Evolutionary conservation across 1,140 invertebrate genomes (phyloP).

Genomic region (Tenebrio molitor): DNA sequence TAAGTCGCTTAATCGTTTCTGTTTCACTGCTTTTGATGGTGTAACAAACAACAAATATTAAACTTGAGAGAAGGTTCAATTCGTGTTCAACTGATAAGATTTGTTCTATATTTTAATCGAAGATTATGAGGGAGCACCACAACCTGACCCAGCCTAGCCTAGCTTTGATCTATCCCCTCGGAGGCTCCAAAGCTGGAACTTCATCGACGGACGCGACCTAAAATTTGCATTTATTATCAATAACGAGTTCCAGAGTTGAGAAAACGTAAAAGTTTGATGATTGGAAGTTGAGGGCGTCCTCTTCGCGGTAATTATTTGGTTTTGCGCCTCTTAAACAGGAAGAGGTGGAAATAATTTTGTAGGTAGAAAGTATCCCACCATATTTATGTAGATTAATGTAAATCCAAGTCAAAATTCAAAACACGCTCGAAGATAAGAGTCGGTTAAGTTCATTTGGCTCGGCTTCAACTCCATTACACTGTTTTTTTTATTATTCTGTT

Average conservation of each 20-base stretch:
- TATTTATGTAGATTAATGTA: constrained; percentile 46
- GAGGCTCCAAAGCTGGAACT: neutral
- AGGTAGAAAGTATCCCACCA: constrained; percentile 36
- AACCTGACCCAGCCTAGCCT: too few species aligned
- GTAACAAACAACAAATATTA: too few species aligned
- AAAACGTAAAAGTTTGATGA: too few species aligned
- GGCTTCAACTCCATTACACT: constrained; percentile 42
- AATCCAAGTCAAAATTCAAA: constrained; percentile 44
- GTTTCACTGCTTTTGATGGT: too few species aligned
- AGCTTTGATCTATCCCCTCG: too few species aligned
- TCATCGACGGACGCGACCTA: neutral
- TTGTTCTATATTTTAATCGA: too few species aligned
- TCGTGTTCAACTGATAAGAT: too few species aligned
- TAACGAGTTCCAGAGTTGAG: neutral
- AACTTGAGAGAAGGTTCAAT: too few species aligned
- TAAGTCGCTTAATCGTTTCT: too few species aligned
- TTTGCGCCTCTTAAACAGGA: constrained; percentile 19
- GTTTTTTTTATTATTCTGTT: constrained; percentile 30
- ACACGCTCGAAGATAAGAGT: constrained; percentile 45
- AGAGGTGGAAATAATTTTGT: constrained; percentile 29
- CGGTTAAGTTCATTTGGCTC: constrained; percentile 42
- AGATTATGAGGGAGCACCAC: too few species aligned
- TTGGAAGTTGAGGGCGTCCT: neutral
- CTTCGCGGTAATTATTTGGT: constrained; percentile 25
- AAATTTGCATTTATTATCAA: neutral